Evolutionary conservation across 2,113 vertebrate genomes (phyloP).

Genomic region (Azemiops feae): DNA sequence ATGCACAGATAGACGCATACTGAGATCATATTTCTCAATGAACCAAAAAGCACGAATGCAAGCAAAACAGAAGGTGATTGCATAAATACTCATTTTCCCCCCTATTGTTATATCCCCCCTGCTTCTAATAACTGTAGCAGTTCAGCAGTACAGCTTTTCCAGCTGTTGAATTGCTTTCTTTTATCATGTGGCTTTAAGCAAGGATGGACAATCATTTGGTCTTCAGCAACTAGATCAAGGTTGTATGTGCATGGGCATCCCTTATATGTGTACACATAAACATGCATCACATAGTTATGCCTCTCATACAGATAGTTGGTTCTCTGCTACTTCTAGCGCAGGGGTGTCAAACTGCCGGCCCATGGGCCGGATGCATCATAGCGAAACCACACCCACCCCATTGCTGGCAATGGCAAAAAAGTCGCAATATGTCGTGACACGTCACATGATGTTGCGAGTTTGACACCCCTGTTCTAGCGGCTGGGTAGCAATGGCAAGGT

Average conservation of each 20-base stretch:
- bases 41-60: not conserved
- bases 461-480: too few relatives aligned
- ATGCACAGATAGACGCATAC: not conserved
- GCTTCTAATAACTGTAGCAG: not conserved
- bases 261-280: not conserved
- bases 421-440: too few relatives aligned
- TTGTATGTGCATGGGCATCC: not conserved
- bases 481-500: not conserved
- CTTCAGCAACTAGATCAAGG: not conserved
- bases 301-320: not conserved
- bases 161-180: not conserved
- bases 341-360: too few relatives aligned
- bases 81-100: too few relatives aligned
- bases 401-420: too few relatives aligned
- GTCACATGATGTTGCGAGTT: too few relatives aligned
- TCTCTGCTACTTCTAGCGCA: not conserved
- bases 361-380: too few relatives aligned
- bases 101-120: too few relatives aligned
- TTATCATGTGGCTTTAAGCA: not conserved
- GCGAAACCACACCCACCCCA: too few relatives aligned
- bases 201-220: not conserved
- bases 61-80: not conserved
- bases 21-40: not conserved
- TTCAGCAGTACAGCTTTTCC: not conserved
- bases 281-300: not conserved